phyloP scores from a whole-genome alignment of 2,797 vertebrate species.

The Sebastes umbrosus region DNA sequence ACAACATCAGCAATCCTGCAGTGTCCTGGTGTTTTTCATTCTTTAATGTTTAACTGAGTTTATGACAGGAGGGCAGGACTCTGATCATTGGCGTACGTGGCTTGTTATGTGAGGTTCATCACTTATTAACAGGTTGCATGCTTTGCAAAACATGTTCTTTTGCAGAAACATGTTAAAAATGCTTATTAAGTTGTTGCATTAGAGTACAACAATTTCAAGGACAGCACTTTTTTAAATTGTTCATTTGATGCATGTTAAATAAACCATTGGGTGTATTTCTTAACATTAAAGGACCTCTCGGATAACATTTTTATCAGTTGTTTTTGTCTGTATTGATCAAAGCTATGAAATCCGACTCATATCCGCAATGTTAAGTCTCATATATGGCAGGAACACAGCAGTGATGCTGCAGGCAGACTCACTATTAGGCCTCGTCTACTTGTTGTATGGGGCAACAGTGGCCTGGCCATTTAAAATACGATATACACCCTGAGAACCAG shows the following conservation, averaged over 20 bases:
- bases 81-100: slow-evolving; percentile 9
- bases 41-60: slow-evolving; percentile 47
- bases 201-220: neutral
- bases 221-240: neutral
- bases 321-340: neutral
- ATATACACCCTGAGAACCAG: slow-evolving; percentile 13
- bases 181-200: neutral
- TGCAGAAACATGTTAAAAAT: neutral
- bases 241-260: neutral
- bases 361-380: neutral
- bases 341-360: neutral
- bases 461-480: slow-evolving; percentile 40
- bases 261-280: neutral
- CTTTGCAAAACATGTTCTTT: neutral
- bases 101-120: slow-evolving; percentile 6
- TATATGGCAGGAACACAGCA: neutral
- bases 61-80: slow-evolving; percentile 6
- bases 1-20: neutral
- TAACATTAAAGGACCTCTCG: neutral
- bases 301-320: neutral
- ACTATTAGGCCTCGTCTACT: neutral
- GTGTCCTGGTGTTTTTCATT: slow-evolving; percentile 27
- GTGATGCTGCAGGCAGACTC: neutral
- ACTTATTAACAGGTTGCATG: slow-evolving; percentile 37
- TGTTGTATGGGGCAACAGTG: slow-evolving; percentile 26